Evolutionary conservation across 2,888 invertebrate species (phyloP).

Genomic region (Trissonchulus sp.): DNA sequence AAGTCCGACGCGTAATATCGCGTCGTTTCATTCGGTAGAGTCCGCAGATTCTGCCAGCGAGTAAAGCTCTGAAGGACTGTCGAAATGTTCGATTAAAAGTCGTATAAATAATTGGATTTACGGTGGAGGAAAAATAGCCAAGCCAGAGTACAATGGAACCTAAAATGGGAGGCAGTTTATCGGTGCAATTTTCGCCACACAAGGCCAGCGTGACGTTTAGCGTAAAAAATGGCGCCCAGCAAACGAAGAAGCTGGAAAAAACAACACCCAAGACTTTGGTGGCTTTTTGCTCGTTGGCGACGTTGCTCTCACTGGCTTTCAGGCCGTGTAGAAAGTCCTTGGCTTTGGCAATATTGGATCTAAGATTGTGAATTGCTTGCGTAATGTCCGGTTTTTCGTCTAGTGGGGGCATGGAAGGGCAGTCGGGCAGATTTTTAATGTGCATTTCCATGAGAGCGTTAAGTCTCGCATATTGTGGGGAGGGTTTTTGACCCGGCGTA

Average conservation of each 20-base stretch:
- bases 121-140: constrained; percentile 87
- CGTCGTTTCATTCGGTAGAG: not conserved
- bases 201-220: constrained; percentile 76
- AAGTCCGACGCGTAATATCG: constrained; percentile 68
- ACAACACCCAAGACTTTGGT: constrained; percentile 90
- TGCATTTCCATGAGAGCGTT: not conserved
- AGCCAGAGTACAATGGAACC: constrained; percentile 77
- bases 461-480: not conserved
- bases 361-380: not conserved
- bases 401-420: not conserved
- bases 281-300: constrained; percentile 71
- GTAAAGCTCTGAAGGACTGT: constrained; percentile 64
- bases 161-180: constrained; percentile 61
- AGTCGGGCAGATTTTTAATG: not conserved
- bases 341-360: not conserved
- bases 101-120: constrained; percentile 90
- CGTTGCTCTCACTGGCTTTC: constrained; percentile 34
- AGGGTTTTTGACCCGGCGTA: not conserved
- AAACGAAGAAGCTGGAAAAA: constrained; percentile 84
- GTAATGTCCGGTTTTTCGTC: not conserved
- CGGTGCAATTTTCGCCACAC: constrained; percentile 70
- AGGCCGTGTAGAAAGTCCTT: not conserved
- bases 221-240: constrained; percentile 93
- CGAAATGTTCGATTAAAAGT: constrained; percentile 90
- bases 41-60: not conserved